These are phyloP conservation scores for Exocentrus adspersus DNA, from an alignment of 2,888 invertebrate genomes.

Conservation along the genomic window DNA sequence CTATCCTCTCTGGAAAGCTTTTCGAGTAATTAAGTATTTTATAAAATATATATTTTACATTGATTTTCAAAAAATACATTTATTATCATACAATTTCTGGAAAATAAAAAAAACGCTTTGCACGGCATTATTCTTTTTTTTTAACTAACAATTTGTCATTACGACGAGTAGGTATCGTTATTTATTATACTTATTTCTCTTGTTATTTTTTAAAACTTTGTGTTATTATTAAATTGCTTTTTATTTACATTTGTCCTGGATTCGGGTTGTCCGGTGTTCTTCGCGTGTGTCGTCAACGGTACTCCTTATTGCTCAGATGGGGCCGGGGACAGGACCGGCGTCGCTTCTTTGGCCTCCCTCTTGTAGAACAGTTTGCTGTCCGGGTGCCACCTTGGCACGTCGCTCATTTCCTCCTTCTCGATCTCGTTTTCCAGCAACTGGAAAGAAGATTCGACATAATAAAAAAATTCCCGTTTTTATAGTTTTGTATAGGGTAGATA, in stretches of 20 bases:
- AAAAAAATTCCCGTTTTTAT: too few species aligned
- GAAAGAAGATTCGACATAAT: constrained; percentile 28
- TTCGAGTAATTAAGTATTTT: constrained; percentile 4
- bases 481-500: too few species aligned
- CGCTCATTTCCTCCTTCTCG: constrained; percentile 58
- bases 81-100: too few species aligned
- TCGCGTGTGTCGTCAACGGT: constrained; percentile 28
- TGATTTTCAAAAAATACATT: constrained; percentile 28
- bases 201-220: constrained; percentile 35
- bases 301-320: constrained; percentile 25
- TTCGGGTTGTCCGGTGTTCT: constrained; percentile 31
- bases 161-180: constrained; percentile 27
- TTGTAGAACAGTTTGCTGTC: constrained; percentile 59
- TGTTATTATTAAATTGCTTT: constrained; percentile 23
- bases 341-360: constrained; percentile 50
- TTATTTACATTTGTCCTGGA: constrained; percentile 35
- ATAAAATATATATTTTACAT: constrained; percentile 23
- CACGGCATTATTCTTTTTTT: constrained; percentile 13
- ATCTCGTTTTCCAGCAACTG: constrained; percentile 59
- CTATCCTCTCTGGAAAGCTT: too few species aligned
- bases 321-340: neutral
- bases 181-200: constrained; percentile 28
- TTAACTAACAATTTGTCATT: constrained; percentile 35
- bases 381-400: constrained; percentile 59
- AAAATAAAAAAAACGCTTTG: constrained; percentile 19